phyloP scores from a whole-genome alignment of 1,140 invertebrate species.

The Cydia pomonella region DNA sequence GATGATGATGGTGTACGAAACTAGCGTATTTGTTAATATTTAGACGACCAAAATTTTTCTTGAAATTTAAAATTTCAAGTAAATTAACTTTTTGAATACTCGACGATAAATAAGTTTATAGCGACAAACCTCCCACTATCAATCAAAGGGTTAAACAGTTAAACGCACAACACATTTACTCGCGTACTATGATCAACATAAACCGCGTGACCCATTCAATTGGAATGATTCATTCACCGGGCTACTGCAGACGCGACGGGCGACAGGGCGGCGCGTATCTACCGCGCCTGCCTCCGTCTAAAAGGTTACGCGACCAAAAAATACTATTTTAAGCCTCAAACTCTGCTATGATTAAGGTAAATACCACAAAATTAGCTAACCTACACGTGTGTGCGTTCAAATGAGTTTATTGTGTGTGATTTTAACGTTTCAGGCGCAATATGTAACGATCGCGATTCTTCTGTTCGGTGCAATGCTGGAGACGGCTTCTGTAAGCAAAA shows the following conservation, averaged over 20 bases:
- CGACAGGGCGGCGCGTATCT: conserved; percentile 9
- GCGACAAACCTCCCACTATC: background rate
- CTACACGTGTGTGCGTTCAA: conserved; percentile 40
- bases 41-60: too few relatives aligned
- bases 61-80: too few relatives aligned
- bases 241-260: background rate
- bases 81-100: too few relatives aligned
- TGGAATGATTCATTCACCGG: background rate
- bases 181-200: conserved; percentile 1
- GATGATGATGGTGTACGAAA: too few relatives aligned
- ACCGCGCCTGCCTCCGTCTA: conserved; percentile 46
- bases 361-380: conserved; percentile 15
- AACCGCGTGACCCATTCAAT: background rate
- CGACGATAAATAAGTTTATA: too few relatives aligned
- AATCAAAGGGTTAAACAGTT: background rate
- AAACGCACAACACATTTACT: background rate
- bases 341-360: conserved; percentile 69
- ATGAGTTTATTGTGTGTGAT: conserved; percentile 37
- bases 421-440: conserved; percentile 59
- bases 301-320: conserved; percentile 50
- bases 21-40: too few relatives aligned
- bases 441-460: conserved; percentile 63
- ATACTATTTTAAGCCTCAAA: conserved; percentile 54
- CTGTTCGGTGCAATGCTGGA: conserved; percentile 60
- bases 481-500: conserved; percentile 79